phyloP scores from a whole-genome alignment of 2,113 vertebrate species.

The Clarias magur region DNA sequence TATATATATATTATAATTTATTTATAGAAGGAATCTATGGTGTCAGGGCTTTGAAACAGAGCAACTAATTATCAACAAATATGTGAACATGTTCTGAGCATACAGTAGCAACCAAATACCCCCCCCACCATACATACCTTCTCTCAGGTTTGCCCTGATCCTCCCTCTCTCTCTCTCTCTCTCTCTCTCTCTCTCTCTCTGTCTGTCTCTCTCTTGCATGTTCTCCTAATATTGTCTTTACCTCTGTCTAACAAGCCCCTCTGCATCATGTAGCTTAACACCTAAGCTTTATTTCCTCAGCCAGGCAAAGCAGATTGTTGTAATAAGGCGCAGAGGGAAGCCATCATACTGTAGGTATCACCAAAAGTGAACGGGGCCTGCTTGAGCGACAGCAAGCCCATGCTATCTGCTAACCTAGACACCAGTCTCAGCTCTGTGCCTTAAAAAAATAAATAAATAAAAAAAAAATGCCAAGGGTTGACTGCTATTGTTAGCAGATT shows the following conservation, averaged over 20 bases:
- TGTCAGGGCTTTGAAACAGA: background rate
- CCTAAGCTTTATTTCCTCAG: background rate
- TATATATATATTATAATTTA: no score
- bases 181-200: background rate
- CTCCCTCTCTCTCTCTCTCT: background rate
- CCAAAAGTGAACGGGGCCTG: background rate
- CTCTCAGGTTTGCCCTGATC: background rate
- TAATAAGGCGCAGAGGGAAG: constrained; percentile 23
- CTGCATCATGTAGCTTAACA: constrained; percentile 5
- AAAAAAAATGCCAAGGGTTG: background rate
- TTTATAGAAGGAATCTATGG: background rate
- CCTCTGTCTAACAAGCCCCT: constrained; percentile 5
- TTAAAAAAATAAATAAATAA: no score
- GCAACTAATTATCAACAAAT: background rate
- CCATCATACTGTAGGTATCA: background rate
- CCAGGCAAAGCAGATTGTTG: background rate
- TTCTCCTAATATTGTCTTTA: background rate
- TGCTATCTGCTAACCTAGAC: background rate
- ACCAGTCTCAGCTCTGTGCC: background rate
- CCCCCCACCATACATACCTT: no score
- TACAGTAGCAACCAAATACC: background rate
- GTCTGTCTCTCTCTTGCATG: background rate
- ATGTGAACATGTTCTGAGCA: background rate
- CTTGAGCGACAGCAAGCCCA: background rate
- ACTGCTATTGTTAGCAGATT: background rate